Percentiles rank a stretch among this genome's conserved stretches.
These are phyloP conservation scores for Arctopsyche grandis DNA, from an alignment of 1,140 invertebrate species.

Conservation along the genomic window DNA sequence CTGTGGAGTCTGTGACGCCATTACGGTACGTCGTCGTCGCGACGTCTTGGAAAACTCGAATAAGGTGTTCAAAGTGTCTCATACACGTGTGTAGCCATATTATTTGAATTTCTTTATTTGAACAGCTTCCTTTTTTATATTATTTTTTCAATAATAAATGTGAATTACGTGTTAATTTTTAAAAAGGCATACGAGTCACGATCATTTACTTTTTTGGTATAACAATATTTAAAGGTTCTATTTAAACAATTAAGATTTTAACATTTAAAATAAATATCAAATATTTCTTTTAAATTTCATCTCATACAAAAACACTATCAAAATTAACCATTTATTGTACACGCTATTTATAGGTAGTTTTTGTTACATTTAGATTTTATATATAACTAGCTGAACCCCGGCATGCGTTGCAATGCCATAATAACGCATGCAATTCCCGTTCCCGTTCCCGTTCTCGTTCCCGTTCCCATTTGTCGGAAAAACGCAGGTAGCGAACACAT, in stretches of 20 bases:
- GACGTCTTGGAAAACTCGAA: conserved; percentile 1
- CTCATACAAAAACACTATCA: no score
- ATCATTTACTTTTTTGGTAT: neutral
- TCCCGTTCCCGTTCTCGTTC: no score
- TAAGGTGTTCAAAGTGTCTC: neutral
- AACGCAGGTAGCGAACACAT: no score
- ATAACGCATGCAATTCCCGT: no score
- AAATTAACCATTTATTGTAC: no score
- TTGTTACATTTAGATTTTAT: neutral
- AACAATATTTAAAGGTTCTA: no score
- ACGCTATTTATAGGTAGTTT: neutral
- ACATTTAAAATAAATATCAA: no score
- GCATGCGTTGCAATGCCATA: no score
- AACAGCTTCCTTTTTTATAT: neutral
- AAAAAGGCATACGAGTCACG: neutral
- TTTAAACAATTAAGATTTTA: neutral
- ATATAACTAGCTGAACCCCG: no score
- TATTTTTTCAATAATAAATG: neutral
- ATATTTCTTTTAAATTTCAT: no score
- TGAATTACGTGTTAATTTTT: neutral
- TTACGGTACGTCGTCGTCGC: neutral
- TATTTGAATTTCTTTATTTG: conserved; percentile 1
- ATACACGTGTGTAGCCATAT: neutral
- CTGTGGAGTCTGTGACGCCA: neutral
- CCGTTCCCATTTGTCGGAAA: no score